phyloP scores from a whole-genome alignment of 1,140 invertebrate genomes.

The Copidosoma floridanum region DNA sequence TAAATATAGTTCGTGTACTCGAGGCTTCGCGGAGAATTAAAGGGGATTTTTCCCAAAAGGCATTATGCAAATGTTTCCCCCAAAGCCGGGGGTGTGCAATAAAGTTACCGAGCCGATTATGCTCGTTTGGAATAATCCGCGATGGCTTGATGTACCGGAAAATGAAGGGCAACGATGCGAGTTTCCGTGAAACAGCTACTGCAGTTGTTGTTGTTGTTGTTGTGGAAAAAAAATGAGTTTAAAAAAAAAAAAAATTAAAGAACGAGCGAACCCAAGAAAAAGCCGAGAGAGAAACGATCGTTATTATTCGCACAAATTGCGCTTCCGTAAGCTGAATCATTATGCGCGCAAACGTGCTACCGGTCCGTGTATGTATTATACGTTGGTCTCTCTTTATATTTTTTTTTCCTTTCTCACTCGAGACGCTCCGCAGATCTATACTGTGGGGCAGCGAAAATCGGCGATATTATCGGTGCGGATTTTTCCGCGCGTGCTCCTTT shows the following conservation, averaged over 20 bases:
- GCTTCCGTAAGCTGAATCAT: no score
- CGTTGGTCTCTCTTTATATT: neutral
- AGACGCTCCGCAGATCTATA: neutral
- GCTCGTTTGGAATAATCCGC: no score
- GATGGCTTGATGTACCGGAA: conserved; percentile 14
- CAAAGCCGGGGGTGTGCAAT: no score
- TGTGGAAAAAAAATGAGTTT: neutral
- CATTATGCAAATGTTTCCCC: no score
- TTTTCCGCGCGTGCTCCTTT: neutral
- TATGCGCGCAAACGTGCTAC: conserved; percentile 19
- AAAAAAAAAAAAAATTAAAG: no score
- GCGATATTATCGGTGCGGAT: conserved; percentile 41
- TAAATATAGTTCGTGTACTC: no score
- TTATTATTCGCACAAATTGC: conserved; percentile 19
- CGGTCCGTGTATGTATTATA: neutral
- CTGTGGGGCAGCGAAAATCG: conserved; percentile 29
- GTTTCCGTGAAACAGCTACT: conserved; percentile 8
- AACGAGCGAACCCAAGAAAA: no score
- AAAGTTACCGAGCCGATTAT: no score
- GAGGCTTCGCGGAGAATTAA: no score
- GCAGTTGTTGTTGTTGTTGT: neutral
- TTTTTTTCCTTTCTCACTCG: neutral
- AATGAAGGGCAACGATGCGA: conserved; percentile 25
- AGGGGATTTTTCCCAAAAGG: no score
- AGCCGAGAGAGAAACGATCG: neutral